phyloP scores from a whole-genome alignment of 2,888 invertebrate species.

The Hirtodrosophila duncani region DNA sequence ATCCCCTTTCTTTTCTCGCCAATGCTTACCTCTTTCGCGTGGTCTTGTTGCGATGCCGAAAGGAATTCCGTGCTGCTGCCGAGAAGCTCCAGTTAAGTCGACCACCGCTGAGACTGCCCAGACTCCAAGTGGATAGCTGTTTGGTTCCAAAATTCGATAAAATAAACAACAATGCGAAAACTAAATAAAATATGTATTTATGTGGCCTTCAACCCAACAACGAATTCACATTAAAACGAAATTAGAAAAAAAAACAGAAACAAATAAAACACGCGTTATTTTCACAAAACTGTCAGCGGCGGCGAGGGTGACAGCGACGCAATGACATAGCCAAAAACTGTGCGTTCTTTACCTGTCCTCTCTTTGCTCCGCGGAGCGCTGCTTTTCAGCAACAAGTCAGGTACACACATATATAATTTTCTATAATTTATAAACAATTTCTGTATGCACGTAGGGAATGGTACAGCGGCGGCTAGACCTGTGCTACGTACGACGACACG shows the following conservation, averaged over 20 bases:
- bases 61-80: conserved; percentile 48
- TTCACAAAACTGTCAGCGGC: too few species aligned
- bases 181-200: too few species aligned
- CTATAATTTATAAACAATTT: background rate
- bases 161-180: too few species aligned
- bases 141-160: conserved; percentile 5
- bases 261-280: conserved; percentile 8
- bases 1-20: too few species aligned
- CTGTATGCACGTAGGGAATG: conserved; percentile 7
- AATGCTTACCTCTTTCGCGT: conserved; percentile 58
- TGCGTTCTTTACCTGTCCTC: conserved; percentile 1
- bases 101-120: conserved; percentile 62
- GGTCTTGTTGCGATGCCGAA: conserved; percentile 58
- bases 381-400: too few species aligned
- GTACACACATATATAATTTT: too few species aligned
- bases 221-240: too few species aligned
- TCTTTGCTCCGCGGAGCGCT: too few species aligned
- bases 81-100: conserved; percentile 69
- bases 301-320: background rate
- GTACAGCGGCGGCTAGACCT: background rate
- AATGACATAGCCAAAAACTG: conserved; percentile 1
- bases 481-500: conserved; percentile 21
- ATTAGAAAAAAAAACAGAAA: too few species aligned
- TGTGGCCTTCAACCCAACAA: too few species aligned
- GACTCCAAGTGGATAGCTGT: conserved; percentile 72